Evolutionary conservation across 2,888 invertebrate genomes (phyloP).

Genomic region (Augochlorella aurata): DNA sequence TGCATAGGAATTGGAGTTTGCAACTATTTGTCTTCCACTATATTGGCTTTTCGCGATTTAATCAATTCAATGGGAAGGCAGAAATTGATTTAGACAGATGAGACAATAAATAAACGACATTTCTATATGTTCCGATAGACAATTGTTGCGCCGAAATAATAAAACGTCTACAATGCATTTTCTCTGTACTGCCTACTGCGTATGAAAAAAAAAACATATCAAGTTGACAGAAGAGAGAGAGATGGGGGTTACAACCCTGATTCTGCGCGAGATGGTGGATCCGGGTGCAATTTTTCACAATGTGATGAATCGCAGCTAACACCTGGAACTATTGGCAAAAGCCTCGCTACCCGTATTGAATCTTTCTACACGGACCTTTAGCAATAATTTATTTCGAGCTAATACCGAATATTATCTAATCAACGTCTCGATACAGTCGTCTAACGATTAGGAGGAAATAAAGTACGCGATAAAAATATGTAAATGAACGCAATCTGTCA

Average conservation of each 20-base stretch:
- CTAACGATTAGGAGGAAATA: background rate
- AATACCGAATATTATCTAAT: background rate
- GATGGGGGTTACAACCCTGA: background rate
- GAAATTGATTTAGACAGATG: background rate
- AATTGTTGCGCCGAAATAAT: background rate
- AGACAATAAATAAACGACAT: background rate
- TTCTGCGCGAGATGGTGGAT: slow-evolving; percentile 3
- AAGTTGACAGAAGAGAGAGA: slow-evolving; percentile 2
- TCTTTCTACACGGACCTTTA: background rate
- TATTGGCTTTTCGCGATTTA: background rate
- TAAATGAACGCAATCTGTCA: background rate
- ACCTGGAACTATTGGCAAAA: background rate
- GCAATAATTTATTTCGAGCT: background rate
- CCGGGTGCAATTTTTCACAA: slow-evolving; percentile 10
- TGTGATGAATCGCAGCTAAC: slow-evolving; percentile 7
- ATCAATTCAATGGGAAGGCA: background rate
- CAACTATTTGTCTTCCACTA: background rate
- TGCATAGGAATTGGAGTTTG: background rate
- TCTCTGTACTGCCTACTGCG: background rate
- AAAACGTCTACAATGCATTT: background rate
- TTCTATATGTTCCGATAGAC: background rate
- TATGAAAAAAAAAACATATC: background rate
- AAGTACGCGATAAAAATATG: background rate
- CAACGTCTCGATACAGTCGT: background rate
- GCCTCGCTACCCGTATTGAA: background rate